Evolutionary conservation across 2,113 vertebrate genomes (phyloP).

Genomic region (Phrynosoma platyrhinos): DNA sequence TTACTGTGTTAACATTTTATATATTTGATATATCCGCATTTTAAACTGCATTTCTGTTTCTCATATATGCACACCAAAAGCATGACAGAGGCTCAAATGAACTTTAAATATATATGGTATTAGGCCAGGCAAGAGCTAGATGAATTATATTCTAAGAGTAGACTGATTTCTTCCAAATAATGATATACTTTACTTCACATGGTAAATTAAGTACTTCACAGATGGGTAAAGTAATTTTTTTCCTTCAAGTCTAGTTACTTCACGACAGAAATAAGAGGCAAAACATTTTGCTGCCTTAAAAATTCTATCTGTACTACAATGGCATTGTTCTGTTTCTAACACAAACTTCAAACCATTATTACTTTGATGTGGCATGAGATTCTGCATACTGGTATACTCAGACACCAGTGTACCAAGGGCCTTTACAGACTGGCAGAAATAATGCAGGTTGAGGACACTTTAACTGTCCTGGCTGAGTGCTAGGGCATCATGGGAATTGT

Average conservation of each 20-base stretch:
- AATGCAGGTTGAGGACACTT: no score
- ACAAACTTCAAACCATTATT: background rate
- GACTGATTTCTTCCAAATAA: background rate
- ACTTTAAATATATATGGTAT: background rate
- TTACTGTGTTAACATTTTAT: background rate
- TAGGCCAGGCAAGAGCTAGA: background rate
- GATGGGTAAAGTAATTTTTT: no score
- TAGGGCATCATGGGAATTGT: no score
- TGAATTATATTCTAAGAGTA: no score
- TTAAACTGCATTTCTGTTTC: background rate
- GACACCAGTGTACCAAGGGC: background rate
- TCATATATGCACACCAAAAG: background rate
- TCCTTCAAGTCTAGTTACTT: background rate
- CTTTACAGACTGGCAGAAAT: no score
- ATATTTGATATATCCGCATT: background rate
- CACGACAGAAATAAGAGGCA: background rate
- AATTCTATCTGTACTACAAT: background rate
- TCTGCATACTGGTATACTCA: background rate
- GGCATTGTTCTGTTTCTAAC: no score
- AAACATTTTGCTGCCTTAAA: background rate
- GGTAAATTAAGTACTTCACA: background rate
- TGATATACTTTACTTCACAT: background rate
- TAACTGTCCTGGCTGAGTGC: no score
- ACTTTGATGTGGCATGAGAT: background rate
- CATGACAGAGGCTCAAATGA: background rate